A percentile compares a stretch with the other conserved stretches of the same genome.
These are phyloP conservation scores for Actinia equina DNA, from an alignment of 64 coral and sea anemone species.

Conservation along the genomic window DNA sequence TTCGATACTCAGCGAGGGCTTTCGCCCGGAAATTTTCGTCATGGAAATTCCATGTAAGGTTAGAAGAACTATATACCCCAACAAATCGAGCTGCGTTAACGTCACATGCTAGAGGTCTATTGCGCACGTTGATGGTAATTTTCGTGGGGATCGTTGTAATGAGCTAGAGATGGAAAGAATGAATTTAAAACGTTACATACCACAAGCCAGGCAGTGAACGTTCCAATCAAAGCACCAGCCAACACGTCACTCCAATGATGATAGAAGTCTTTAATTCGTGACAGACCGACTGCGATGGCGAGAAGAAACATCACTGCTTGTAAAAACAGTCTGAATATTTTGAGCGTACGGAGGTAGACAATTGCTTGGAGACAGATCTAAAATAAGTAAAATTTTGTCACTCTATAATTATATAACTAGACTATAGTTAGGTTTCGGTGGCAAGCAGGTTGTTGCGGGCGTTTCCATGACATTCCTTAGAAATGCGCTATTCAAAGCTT, in stretches of 20 bases:
- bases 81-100: too few relatives aligned
- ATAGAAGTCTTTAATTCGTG: conserved; percentile 17
- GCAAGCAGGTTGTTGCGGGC: too few relatives aligned
- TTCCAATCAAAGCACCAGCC: conserved; percentile 29
- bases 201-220: not conserved
- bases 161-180: not conserved
- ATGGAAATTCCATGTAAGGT: too few relatives aligned
- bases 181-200: not conserved
- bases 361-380: conserved; percentile 32
- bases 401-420: not conserved
- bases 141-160: not conserved
- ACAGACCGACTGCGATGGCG: conserved; percentile 27
- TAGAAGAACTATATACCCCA: too few relatives aligned
- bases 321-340: conserved; percentile 15
- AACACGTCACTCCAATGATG: conserved; percentile 49
- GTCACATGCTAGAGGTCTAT: not conserved
- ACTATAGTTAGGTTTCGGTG: too few relatives aligned
- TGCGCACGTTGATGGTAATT: not conserved
- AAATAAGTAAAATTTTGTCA: not conserved
- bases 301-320: conserved; percentile 7
- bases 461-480: too few relatives aligned
- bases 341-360: not conserved
- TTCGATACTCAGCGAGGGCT: too few relatives aligned
- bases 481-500: too few relatives aligned
- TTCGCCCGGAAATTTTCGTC: too few relatives aligned